These are phyloP conservation scores for Cotesia glomerata DNA, from an alignment of 1,140 invertebrate species.

Conservation along the genomic window DNA sequence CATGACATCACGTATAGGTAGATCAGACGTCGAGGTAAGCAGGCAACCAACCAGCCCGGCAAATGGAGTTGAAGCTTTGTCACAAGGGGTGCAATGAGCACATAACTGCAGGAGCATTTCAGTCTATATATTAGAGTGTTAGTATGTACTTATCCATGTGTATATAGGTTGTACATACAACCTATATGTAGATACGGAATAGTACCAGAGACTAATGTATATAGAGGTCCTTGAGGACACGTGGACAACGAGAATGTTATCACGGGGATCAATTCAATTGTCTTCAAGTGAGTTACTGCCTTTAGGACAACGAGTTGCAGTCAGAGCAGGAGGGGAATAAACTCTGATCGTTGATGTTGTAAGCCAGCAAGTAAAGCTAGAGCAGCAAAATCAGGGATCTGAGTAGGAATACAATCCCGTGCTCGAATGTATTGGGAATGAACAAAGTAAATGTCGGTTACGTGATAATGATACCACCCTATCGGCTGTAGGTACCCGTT, in stretches of 20 bases:
- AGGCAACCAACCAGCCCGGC: neutral
- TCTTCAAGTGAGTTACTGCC: constrained; percentile 19
- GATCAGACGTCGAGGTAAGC: constrained; percentile 17
- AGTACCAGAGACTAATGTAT: neutral
- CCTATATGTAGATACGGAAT: neutral
- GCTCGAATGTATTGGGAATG: neutral
- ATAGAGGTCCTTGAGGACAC: neutral
- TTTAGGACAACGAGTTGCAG: neutral
- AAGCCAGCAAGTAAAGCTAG: no score
- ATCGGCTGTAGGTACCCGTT: neutral
- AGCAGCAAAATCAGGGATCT: neutral
- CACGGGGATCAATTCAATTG: constrained; percentile 13
- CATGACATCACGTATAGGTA: constrained; percentile 1
- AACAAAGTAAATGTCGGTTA: constrained; percentile 23
- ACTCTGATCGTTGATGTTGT: no score
- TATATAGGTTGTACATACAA: neutral
- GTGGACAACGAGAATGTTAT: constrained; percentile 15
- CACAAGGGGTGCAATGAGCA: constrained; percentile 29
- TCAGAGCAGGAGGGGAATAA: neutral
- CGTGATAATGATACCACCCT: constrained; percentile 36
- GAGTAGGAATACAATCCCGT: neutral
- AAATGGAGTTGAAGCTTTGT: constrained; percentile 21
- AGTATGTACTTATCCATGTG: neutral
- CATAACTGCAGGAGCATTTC: constrained; percentile 22
- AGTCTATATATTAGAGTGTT: neutral